These are phyloP conservation scores for Marasmarcha lunaedactyla DNA, from an alignment of 2,888 invertebrate genomes.

Conservation along the genomic window DNA sequence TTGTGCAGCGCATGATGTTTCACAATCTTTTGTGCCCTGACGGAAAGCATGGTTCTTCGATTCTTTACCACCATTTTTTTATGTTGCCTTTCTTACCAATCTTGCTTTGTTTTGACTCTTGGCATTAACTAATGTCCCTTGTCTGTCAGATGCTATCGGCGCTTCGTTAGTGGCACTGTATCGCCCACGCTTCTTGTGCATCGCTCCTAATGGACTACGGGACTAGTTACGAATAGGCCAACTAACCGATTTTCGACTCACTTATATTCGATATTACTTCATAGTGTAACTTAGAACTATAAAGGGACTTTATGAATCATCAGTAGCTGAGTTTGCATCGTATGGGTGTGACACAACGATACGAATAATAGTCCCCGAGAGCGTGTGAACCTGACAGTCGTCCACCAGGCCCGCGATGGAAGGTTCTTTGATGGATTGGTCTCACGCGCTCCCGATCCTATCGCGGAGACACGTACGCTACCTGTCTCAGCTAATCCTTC, in stretches of 20 bases:
- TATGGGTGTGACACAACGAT: slow-evolving; percentile 44
- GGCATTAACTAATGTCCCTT: slow-evolving; percentile 48
- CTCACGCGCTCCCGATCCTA: slow-evolving; percentile 51
- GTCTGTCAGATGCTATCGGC: slow-evolving; percentile 55
- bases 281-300: too few relatives aligned
- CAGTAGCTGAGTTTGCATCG: slow-evolving; percentile 23
- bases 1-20: slow-evolving; percentile 53
- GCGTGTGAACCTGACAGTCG: slow-evolving; percentile 39
- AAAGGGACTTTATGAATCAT: slow-evolving; percentile 27
- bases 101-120: slow-evolving; percentile 32
- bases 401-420: slow-evolving; percentile 17
- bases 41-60: slow-evolving; percentile 40
- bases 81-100: slow-evolving; percentile 38
- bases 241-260: slow-evolving; percentile 14
- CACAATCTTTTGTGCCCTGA: slow-evolving; percentile 49
- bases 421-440: slow-evolving; percentile 33
- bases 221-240: slow-evolving; percentile 39
- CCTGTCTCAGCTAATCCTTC: slow-evolving; percentile 35
- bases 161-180: slow-evolving; percentile 58
- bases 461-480: slow-evolving; percentile 25
- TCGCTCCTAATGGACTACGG: slow-evolving; percentile 40
- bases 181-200: slow-evolving; percentile 44
- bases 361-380: slow-evolving; percentile 27
- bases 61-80: slow-evolving; percentile 29
- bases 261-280: slow-evolving; percentile 6